Conservation (phyloP, 2,113 vertebrate species). For the Gopherus evgoodei region DNA sequence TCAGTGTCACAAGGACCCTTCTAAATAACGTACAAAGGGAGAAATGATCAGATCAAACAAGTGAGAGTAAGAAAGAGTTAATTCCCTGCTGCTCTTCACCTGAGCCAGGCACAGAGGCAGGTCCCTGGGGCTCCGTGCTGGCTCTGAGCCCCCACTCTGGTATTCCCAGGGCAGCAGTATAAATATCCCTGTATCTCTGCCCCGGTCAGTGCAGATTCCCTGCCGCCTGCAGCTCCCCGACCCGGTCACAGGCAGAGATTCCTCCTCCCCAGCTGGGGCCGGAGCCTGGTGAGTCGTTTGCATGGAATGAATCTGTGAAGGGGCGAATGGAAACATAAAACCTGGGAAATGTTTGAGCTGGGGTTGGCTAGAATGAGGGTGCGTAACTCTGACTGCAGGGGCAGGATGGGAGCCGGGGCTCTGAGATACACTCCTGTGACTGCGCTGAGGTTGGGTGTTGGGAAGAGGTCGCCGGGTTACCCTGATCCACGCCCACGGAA, state of each 20-base stretch:
- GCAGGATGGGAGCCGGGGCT: too few relatives aligned
- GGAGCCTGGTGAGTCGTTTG: not conserved
- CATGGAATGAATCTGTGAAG: not conserved
- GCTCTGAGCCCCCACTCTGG: not conserved
- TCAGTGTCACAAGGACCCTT: not conserved
- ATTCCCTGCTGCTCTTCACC: not conserved
- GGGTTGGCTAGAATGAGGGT: not conserved
- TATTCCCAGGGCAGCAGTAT: not conserved
- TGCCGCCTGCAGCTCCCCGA: not conserved
- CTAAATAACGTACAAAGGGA: not conserved
- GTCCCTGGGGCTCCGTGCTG: not conserved
- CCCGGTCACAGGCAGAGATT: not conserved
- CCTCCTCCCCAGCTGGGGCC: not conserved
- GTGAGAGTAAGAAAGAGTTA: not conserved
- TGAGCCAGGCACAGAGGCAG: not conserved
- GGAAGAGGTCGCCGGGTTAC: too few relatives aligned
- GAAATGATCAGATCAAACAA: not conserved
- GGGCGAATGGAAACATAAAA: not conserved
- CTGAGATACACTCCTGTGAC: too few relatives aligned
- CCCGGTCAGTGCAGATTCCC: not conserved
- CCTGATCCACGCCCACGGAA: fast-evolving
- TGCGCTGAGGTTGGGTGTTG: too few relatives aligned
- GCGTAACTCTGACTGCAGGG: too few relatives aligned
- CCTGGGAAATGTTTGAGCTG: not conserved
- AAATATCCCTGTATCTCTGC: not conserved